phyloP scores from a whole-genome alignment of 1,140 invertebrate species.

The Mactra quadrangularis region DNA sequence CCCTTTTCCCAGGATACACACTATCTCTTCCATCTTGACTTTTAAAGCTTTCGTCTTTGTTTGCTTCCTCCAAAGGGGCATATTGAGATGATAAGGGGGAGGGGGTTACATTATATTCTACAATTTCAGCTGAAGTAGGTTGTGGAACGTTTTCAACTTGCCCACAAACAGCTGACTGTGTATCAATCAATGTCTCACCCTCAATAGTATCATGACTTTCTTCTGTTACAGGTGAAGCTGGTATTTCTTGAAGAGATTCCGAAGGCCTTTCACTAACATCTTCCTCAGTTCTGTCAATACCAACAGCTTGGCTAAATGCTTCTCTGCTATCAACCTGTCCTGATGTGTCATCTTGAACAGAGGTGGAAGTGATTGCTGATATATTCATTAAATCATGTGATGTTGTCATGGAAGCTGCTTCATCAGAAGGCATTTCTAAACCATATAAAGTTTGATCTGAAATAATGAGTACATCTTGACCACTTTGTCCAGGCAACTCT shows the following conservation, averaged over 20 bases:
- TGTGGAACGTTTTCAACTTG: slow-evolving; percentile 3
- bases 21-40: slow-evolving; percentile 56
- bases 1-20: slow-evolving; percentile 77
- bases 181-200: slow-evolving; percentile 37
- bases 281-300: slow-evolving; percentile 59
- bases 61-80: slow-evolving; percentile 18
- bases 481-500: slow-evolving; percentile 65
- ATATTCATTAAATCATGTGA: slow-evolving; percentile 68
- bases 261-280: slow-evolving; percentile 57
- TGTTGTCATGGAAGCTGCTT: slow-evolving; percentile 70
- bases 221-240: slow-evolving; percentile 31
- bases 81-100: slow-evolving; percentile 24
- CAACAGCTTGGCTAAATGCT: slow-evolving; percentile 51
- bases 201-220: slow-evolving; percentile 56
- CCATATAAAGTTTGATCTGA: slow-evolving; percentile 81
- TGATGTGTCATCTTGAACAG: slow-evolving; percentile 51
- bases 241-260: slow-evolving; percentile 46
- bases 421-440: slow-evolving; percentile 81
- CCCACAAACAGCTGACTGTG: background rate
- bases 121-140: background rate
- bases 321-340: slow-evolving; percentile 50
- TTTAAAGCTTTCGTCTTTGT: slow-evolving; percentile 14
- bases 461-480: slow-evolving; percentile 68
- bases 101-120: background rate
- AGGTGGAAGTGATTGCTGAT: slow-evolving; percentile 29